A percentile compares a stretch with the other conserved stretches of the same genome.
These are phyloP conservation scores for Rhynchopsitta pachyrhyncha DNA, from an alignment of 2,113 vertebrate species.

Conservation along the genomic window DNA sequence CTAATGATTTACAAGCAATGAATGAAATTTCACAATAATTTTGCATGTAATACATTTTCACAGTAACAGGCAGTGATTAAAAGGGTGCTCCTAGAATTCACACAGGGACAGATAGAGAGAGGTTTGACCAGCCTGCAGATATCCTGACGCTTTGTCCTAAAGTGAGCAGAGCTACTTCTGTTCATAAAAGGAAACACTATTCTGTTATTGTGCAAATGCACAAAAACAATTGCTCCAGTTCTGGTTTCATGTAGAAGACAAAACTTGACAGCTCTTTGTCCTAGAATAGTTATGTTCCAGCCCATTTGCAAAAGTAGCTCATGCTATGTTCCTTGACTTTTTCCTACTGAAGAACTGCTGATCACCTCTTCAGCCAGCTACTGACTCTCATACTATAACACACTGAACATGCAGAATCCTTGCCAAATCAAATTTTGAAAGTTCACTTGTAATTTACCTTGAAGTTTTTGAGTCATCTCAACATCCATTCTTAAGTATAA, in stretches of 20 bases:
- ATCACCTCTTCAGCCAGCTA: constrained; percentile 31
- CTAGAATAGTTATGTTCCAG: neutral
- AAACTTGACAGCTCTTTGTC: neutral
- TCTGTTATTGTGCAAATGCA: neutral
- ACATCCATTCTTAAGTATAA: constrained; percentile 63
- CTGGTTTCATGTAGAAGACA: neutral
- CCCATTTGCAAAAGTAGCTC: constrained; percentile 12
- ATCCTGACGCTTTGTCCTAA: neutral
- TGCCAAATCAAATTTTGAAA: constrained; percentile 74
- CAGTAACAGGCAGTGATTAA: neutral
- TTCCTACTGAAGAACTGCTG: neutral
- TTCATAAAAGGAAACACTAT: neutral
- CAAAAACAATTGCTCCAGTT: neutral
- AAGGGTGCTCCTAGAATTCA: neutral
- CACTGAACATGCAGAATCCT: constrained; percentile 23
- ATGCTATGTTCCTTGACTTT: constrained; percentile 45
- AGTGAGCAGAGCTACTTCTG: neutral
- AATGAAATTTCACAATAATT: neutral
- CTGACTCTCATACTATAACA: constrained; percentile 8
- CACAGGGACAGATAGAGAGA: neutral
- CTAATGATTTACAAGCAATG: neutral
- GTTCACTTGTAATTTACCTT: constrained; percentile 68
- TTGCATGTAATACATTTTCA: neutral
- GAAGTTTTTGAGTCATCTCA: constrained; percentile 74
- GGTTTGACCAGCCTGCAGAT: neutral